Evolutionary conservation across 2,888 invertebrate species (phyloP).

Genomic region (Limenitis camilla): DNA sequence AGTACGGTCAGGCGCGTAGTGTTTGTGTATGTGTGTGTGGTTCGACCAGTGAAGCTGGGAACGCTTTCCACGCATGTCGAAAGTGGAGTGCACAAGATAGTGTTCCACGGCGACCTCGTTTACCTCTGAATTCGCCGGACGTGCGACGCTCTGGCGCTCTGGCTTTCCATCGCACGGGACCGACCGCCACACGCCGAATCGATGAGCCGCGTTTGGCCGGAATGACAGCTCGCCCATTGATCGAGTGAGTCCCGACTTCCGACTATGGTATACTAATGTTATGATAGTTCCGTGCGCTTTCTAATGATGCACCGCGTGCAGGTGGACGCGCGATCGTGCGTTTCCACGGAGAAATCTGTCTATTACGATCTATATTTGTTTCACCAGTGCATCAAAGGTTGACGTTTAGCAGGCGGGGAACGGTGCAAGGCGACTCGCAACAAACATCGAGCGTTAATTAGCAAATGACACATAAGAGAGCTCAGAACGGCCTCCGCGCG

Average conservation of each 20-base stretch:
- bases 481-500: slow-evolving; percentile 26
- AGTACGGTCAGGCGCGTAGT: slow-evolving; percentile 29
- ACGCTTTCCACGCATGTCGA: slow-evolving; percentile 21
- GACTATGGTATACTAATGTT: slow-evolving; percentile 7
- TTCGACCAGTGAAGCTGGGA: slow-evolving; percentile 14
- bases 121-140: slow-evolving; percentile 44
- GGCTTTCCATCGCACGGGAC: slow-evolving; percentile 47
- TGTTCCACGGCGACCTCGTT: slow-evolving; percentile 61
- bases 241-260: slow-evolving; percentile 52
- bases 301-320: slow-evolving; percentile 15
- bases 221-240: slow-evolving; percentile 61
- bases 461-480: slow-evolving; percentile 26
- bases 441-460: slow-evolving; percentile 25
- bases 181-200: slow-evolving; percentile 44
- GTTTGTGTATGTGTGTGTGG: slow-evolving; percentile 26
- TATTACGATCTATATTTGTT: slow-evolving; percentile 29
- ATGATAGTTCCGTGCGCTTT: slow-evolving; percentile 25
- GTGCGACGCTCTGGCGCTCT: slow-evolving; percentile 32
- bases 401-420: slow-evolving; percentile 1
- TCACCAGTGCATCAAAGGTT: slow-evolving; percentile 23
- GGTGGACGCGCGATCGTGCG: slow-evolving; percentile 5
- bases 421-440: slow-evolving; percentile 9
- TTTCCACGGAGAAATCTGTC: slow-evolving; percentile 33
- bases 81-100: slow-evolving; percentile 31
- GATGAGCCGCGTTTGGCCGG: slow-evolving; percentile 50